These are phyloP conservation scores for Callipepla californica DNA, from an alignment of 2,113 vertebrate species.

Conservation along the genomic window DNA sequence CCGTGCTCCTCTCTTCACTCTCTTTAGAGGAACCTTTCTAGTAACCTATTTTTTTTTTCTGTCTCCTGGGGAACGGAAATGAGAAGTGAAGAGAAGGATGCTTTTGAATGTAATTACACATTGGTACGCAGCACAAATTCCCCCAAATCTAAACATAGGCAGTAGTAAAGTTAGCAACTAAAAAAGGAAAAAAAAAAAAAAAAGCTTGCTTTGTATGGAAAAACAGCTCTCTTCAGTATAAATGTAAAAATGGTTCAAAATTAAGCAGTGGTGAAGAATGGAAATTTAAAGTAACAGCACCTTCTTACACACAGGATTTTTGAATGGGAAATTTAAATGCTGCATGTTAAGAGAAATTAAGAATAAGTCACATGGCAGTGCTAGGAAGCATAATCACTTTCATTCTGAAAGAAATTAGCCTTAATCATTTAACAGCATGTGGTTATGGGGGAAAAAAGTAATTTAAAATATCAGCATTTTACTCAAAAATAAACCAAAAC, in stretches of 20 bases:
- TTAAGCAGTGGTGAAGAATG: conserved; percentile 21
- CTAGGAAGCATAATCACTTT: not conserved
- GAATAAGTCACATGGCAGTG: not conserved
- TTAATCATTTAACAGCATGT: not conserved
- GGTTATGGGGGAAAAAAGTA: not conserved
- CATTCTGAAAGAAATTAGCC: not conserved
- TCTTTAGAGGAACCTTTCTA: conserved; percentile 68
- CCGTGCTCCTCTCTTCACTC: conserved; percentile 52
- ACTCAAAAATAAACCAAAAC: not conserved
- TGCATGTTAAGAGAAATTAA: conserved; percentile 4
- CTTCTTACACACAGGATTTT: not conserved
- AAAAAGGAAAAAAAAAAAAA: conserved; percentile 63
- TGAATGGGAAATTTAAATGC: conserved; percentile 19
- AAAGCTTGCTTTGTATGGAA: conserved; percentile 44
- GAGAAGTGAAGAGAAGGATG: conserved; percentile 65
- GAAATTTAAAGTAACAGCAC: conserved; percentile 63
- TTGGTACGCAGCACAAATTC: conserved; percentile 70
- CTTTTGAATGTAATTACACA: conserved; percentile 74
- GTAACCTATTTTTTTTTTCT: conserved; percentile 71
- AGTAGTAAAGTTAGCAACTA: conserved; percentile 73
- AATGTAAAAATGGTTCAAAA: conserved; percentile 55
- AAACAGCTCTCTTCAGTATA: conserved; percentile 47
- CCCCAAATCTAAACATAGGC: conserved; percentile 74
- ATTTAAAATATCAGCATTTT: not conserved
- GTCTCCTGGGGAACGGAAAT: conserved; percentile 71